phyloP scores from a whole-genome alignment of 2,113 vertebrate species.

The Cyprinus carpio region DNA sequence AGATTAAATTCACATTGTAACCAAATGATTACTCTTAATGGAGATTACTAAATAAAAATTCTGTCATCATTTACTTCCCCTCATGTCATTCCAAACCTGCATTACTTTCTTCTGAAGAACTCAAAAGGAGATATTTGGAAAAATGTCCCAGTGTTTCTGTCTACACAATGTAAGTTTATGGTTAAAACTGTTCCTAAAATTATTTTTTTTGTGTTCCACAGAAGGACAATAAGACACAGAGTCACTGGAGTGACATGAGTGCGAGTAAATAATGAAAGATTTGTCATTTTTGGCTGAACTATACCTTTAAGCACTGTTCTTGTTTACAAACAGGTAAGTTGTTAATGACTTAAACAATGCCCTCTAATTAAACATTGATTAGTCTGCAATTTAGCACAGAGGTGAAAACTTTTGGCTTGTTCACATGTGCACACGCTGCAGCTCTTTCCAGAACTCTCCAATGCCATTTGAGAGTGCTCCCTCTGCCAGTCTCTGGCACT shows the following conservation, averaged over 20 bases:
- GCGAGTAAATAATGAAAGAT: background rate
- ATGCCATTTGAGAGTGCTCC: conserved; percentile 67
- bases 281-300: background rate
- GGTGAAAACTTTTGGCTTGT: background rate
- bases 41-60: background rate
- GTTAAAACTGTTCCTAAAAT: background rate
- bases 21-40: background rate
- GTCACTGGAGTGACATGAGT: background rate
- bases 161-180: background rate
- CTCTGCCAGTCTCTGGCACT: conserved; percentile 72
- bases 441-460: conserved; percentile 76
- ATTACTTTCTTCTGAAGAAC: background rate
- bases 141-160: background rate
- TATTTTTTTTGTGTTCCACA: background rate
- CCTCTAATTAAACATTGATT: background rate
- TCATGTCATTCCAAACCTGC: background rate
- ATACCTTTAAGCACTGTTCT: background rate
- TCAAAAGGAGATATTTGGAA: background rate
- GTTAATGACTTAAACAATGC: background rate
- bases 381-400: background rate
- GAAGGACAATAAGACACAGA: background rate
- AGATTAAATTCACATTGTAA: background rate
- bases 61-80: background rate
- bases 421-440: conserved; percentile 68
- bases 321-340: background rate